These are phyloP conservation scores for Hestina assimilis DNA, from an alignment of 1,140 invertebrate species.

Conservation along the genomic window DNA sequence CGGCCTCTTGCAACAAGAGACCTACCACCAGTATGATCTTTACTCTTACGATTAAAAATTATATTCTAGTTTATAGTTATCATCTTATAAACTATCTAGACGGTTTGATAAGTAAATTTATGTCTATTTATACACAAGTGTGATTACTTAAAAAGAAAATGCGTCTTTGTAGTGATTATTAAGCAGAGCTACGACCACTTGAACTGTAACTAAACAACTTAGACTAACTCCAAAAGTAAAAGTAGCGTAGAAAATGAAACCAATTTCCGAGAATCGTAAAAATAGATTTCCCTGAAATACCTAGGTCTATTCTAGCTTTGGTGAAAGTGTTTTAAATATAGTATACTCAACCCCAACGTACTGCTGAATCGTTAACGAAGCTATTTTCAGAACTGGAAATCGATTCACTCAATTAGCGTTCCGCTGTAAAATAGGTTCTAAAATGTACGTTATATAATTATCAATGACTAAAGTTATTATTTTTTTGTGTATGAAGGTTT, in stretches of 20 bases:
- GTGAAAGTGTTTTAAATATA: background rate
- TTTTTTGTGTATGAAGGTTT: background rate
- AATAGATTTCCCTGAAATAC: background rate
- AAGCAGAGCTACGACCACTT: too few relatives aligned
- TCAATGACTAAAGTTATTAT: background rate
- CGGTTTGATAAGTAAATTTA: too few relatives aligned
- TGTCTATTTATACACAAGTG: too few relatives aligned
- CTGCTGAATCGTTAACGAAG: background rate
- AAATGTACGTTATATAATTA: background rate
- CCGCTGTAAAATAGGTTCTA: background rate
- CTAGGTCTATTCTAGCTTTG: background rate
- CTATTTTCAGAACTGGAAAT: background rate
- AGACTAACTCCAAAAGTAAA: background rate
- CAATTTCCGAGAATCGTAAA: background rate
- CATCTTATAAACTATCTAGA: too few relatives aligned
- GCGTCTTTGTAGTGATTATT: too few relatives aligned
- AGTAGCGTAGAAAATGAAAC: background rate
- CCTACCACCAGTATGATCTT: too few relatives aligned
- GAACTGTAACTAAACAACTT: background rate
- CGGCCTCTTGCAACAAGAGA: too few relatives aligned
- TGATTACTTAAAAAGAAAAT: too few relatives aligned
- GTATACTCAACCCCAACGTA: background rate
- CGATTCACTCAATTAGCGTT: background rate
- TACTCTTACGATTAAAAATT: too few relatives aligned
- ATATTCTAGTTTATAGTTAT: too few relatives aligned